These are phyloP conservation scores for Listrodromus nycthemerus DNA, from an alignment of 2,888 invertebrate species.

Conservation along the genomic window DNA sequence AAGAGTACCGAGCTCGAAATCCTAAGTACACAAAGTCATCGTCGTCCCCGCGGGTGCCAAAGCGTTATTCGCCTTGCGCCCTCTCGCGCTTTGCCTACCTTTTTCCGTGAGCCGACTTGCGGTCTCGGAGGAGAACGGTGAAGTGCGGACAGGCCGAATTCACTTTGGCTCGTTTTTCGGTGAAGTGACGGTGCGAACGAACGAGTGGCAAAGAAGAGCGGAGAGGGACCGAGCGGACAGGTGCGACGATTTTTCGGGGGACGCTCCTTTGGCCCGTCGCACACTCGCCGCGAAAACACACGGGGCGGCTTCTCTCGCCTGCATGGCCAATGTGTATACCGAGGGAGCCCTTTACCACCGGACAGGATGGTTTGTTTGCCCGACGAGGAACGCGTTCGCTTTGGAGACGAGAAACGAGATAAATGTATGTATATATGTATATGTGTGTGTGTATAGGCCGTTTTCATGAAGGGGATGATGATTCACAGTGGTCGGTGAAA, in stretches of 20 bases:
- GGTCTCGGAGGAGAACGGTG: slow-evolving; percentile 11
- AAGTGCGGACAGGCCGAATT: slow-evolving; percentile 29
- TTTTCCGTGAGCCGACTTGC: slow-evolving; percentile 28
- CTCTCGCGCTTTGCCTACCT: neutral
- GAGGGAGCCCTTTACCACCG: slow-evolving; percentile 23
- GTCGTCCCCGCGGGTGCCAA: slow-evolving; percentile 32
- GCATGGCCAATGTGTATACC: neutral
- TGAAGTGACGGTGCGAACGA: slow-evolving; percentile 33
- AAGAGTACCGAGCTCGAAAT: slow-evolving; percentile 45
- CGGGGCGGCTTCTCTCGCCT: slow-evolving; percentile 42
- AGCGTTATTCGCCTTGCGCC: slow-evolving; percentile 50
- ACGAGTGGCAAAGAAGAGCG: slow-evolving; percentile 27
- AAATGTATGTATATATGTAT: slow-evolving; percentile 19
- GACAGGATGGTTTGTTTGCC: slow-evolving; percentile 54
- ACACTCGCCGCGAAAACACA: slow-evolving; percentile 58
- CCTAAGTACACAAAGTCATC: slow-evolving; percentile 47
- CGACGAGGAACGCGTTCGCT: slow-evolving; percentile 33
- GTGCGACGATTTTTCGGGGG: slow-evolving; percentile 61
- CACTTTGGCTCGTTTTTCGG: slow-evolving; percentile 29
- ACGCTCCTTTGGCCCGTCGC: slow-evolving; percentile 54
- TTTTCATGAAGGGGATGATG: slow-evolving; percentile 62
- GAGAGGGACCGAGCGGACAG: slow-evolving; percentile 57
- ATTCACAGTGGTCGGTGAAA: slow-evolving; percentile 62
- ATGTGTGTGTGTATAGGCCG: neutral
- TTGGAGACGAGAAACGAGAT: slow-evolving; percentile 26